Evolutionary conservation across 1,140 invertebrate genomes (phyloP).

Genomic region (Neodiprion lecontei): DNA sequence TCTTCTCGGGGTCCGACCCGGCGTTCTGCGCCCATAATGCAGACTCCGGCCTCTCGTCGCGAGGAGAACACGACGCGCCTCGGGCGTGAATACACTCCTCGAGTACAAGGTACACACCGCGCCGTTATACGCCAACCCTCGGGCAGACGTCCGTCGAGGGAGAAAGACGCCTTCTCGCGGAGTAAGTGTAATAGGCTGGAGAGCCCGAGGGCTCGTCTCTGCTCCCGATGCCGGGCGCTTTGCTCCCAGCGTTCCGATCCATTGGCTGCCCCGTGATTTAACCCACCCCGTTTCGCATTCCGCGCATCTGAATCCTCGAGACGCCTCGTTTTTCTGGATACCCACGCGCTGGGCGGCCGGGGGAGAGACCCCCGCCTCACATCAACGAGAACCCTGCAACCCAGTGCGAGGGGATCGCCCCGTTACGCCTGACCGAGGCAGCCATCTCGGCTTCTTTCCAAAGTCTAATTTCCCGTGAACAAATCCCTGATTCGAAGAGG

Average conservation of each 20-base stretch:
- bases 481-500: conserved; percentile 18
- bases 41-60: not conserved
- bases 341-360: too few species aligned
- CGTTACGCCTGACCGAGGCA: not conserved
- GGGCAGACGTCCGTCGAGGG: not conserved
- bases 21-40: conserved; percentile 11
- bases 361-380: not conserved
- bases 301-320: conserved; percentile 35
- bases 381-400: not conserved
- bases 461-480: conserved; percentile 51
- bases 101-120: not conserved
- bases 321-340: not conserved
- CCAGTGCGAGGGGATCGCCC: not conserved
- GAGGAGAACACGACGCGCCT: not conserved
- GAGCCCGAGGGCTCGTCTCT: not conserved
- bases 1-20: conserved; percentile 9
- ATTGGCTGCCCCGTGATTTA: conserved; percentile 56
- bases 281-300: conserved; percentile 44
- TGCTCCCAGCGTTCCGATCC: conserved; percentile 36
- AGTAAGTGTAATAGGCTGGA: conserved; percentile 5
- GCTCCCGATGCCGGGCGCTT: too few species aligned
- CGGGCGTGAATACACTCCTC: not conserved
- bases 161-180: not conserved
- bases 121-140: not conserved
- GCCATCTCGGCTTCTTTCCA: conserved; percentile 35